Conservation (phyloP, 2,113 vertebrate genomes). For the Spea multiplicata region DNA sequence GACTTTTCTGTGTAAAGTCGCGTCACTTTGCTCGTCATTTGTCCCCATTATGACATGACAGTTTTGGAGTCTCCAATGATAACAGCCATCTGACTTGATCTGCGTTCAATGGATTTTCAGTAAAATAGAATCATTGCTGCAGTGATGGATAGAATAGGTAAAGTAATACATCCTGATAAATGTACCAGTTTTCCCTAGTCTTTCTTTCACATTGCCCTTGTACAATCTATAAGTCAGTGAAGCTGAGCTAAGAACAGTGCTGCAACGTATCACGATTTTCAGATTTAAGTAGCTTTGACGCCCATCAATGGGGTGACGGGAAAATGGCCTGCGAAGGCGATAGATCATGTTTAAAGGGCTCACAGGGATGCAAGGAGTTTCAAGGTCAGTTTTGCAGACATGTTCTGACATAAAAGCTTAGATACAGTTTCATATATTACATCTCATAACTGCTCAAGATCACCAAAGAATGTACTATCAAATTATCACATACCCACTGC, state of each 20-base stretch:
- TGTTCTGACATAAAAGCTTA: conserved; percentile 58
- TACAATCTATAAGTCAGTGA: conserved; percentile 52
- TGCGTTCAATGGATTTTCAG: conserved; percentile 80
- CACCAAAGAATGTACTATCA: no score
- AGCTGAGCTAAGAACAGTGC: conserved; percentile 59
- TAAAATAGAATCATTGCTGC: conserved; percentile 80
- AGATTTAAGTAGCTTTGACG: conserved; percentile 76
- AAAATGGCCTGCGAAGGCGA: conserved; percentile 71
- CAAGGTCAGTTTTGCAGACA: conserved; percentile 70
- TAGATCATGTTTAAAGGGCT: conserved; percentile 76
- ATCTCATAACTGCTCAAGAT: conserved; percentile 54
- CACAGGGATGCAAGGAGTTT: conserved; percentile 62
- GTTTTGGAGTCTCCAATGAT: conserved; percentile 76
- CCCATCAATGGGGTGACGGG: conserved; percentile 74
- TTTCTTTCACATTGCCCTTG: conserved; percentile 79
- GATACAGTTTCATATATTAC: conserved; percentile 65
- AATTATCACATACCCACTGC: no score
- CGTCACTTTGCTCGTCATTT: conserved; percentile 67
- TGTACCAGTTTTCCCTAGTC: conserved; percentile 58
- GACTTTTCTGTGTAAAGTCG: conserved; percentile 53
- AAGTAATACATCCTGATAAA: conserved; percentile 85
- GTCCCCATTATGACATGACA: conserved; percentile 77
- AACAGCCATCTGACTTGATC: conserved; percentile 84
- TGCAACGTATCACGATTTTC: conserved; percentile 65
- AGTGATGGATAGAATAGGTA: conserved; percentile 82